phyloP scores from a whole-genome alignment of 2,113 vertebrate genomes.

The Sprattus sprattus region DNA sequence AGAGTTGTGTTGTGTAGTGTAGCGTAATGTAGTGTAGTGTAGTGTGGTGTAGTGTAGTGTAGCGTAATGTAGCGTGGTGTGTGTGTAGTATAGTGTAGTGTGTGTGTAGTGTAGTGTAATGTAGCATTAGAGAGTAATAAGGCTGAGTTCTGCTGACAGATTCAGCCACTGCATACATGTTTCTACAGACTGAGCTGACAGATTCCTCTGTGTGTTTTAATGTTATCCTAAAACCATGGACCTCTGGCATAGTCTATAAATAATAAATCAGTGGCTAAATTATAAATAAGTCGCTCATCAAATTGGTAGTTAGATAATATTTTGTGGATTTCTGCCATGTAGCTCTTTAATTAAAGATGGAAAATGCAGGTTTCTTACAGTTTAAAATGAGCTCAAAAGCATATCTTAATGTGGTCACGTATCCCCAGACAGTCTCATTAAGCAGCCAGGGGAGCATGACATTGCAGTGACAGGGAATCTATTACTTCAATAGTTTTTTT shows the following conservation, averaged over 20 bases:
- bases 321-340: background rate
- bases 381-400: background rate
- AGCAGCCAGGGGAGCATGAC: background rate
- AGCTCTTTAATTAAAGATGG: background rate
- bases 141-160: background rate
- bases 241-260: background rate
- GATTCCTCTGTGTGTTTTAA: background rate
- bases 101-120: background rate
- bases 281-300: background rate
- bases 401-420: background rate
- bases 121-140: background rate
- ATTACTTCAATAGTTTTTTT: background rate
- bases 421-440: background rate
- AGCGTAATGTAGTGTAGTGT: background rate
- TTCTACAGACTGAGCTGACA: background rate
- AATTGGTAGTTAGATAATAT: background rate
- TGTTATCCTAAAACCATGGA: background rate
- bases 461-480: background rate
- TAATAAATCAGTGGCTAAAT: background rate
- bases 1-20: background rate
- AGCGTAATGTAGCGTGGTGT: background rate
- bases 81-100: no score
- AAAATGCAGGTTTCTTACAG: background rate
- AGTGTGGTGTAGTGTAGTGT: background rate
- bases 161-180: background rate